phyloP scores from a whole-genome alignment of 2,113 vertebrate genomes.

The Pimephales promelas region DNA sequence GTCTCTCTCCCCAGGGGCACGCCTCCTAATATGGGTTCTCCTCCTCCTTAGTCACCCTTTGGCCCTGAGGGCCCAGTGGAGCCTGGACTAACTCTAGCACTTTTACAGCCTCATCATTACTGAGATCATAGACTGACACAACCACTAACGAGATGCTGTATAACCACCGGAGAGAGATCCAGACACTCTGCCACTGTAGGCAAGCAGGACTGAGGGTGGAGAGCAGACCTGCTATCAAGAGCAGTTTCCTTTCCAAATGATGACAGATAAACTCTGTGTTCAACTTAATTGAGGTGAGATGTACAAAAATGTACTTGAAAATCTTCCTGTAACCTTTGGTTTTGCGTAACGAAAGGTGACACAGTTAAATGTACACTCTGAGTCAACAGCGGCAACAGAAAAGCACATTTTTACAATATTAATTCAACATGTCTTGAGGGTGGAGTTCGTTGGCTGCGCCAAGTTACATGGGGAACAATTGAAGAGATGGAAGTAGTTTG shows the following conservation, averaged over 20 bases:
- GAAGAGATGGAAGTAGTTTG: constrained; percentile 60
- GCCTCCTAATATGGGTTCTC: constrained; percentile 62
- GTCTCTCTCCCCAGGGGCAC: constrained; percentile 55
- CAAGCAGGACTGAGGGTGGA: neutral
- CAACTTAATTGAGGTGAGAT: constrained; percentile 17
- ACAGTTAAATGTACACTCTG: neutral
- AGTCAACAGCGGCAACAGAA: constrained; percentile 22
- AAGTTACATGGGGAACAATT: constrained; percentile 60
- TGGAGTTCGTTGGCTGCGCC: constrained; percentile 36
- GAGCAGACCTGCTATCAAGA: neutral
- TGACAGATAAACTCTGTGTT: neutral
- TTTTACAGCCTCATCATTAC: constrained; percentile 82
- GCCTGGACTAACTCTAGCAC: constrained; percentile 73
- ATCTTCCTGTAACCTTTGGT: neutral
- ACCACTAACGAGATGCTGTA: constrained; percentile 81
- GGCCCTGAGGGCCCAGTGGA: constrained; percentile 67
- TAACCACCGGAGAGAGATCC: constrained; percentile 71
- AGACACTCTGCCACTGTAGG: constrained; percentile 62
- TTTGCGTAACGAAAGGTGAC: constrained; percentile 2
- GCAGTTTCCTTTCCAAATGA: constrained; percentile 12
- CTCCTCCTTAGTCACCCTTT: constrained; percentile 70
- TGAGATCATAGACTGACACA: constrained; percentile 81
- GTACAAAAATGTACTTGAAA: constrained; percentile 11
- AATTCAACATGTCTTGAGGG: constrained; percentile 45
- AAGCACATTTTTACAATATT: constrained; percentile 37